Base-by-base conservation (phyloP, 2,888 invertebrate species). In the Caenorhabditis afra region DNA sequence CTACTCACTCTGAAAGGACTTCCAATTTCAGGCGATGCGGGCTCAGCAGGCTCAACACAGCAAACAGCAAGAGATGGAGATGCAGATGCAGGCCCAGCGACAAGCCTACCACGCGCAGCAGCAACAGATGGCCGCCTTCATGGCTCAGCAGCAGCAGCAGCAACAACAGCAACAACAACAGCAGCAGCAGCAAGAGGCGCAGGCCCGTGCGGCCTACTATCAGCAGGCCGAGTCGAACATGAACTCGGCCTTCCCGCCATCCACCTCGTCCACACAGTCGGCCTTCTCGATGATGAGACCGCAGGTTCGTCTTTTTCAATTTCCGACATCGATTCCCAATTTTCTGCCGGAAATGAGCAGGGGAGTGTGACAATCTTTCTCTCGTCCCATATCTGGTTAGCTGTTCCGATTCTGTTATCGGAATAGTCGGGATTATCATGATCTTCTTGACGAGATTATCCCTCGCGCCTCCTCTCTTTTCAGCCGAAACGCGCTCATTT, bases 191-290 rank as follows among this genome's bases (percentile, higher is more conserved):
- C 11, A 14, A 11, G 14, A 41, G 12, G 41, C 41, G 4, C 41
- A 41, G 14, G 12, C 14, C 29, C 29, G 29, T 2, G 41, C 41
- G 41, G 11, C 41, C 41, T 11, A 14, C 11, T 41, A 44, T 23
- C 44, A 41, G 12, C 20, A n/a, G n/a, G n/a, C 44, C 7, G 44
- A 58, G 5, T 41, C 16, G 23, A 20, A 58, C 22, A 18, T 39
- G 39, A 57, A 12, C 12, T 37, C 22, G 20, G 58, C 52, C 16
- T 61, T 61, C 55, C 61, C 71, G 8, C 45, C 44, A 18, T 53
- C 65, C n/a, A 62, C 58, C 14, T 58, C 68, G 1, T 59, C 68
- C 11, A 41, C 58, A 0, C 55, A 66, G 14, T 66, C 65, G 3
- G 52, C 44, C 2, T 53, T 47, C 37, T 44, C 52, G 29, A 29